Evolutionary conservation across 2,888 invertebrate species (phyloP), one percentile per base, ranked within the genome.

Genomic region (Pardosa pseudoannulata): DNA sequence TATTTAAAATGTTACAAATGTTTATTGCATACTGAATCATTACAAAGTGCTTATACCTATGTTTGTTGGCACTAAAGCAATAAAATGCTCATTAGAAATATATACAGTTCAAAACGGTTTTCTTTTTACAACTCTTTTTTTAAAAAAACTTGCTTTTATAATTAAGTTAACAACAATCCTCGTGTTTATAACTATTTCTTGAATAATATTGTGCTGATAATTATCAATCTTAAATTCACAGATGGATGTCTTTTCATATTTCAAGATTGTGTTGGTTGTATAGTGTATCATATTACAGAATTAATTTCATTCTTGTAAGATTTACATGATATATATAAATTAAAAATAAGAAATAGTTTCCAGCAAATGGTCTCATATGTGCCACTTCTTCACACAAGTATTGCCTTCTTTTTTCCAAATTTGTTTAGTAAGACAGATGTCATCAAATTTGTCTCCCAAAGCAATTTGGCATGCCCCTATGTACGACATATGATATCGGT

Each of bases 401-500:
- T 87, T 87, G 62, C 89, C 89, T 72, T 88, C 87, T 71, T 88
- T 86, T 56, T 75, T 87, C 91, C 91, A 91, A 39, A 90, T 90
- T 46, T 90, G 89, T 64, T 88, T 88, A 5, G 90, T 90, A 29
- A 91, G 89, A 83, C 89, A 90, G 31, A 90, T 90, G 89, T 91
- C 90, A 41, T 91, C 90, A 89, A 93, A 93, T 32, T 91, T 91
- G 19, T 90, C 90, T 88, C 91, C 91, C 68, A 90, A 89, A 1
- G 93, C 93, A 79, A 93, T 91, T 23, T 92, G 91, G 86, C 93
- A 93, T 0, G 93, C 93, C n/a, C 94, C 94, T 56, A 94, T 91
- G 90, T 92, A 94, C 0, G 93, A 93, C 19, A 93, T 92, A 90
- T 94, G 93, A 89, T 93, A 93, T 9, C 93, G 91, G 90, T 93